Conservation (phyloP, 2,888 invertebrate genomes). For the Drosophila monieri region DNA sequence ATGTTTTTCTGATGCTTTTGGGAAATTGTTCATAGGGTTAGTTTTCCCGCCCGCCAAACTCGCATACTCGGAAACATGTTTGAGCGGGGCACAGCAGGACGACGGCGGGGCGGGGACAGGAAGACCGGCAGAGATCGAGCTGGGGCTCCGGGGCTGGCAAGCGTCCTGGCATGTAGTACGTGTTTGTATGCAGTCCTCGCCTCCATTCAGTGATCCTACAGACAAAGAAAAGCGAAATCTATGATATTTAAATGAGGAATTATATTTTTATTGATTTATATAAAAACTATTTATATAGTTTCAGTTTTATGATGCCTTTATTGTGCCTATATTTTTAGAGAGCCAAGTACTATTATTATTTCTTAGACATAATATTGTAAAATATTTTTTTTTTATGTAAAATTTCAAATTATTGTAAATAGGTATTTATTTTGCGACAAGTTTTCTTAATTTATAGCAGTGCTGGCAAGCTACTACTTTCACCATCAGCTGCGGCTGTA, state of each 20-base stretch:
- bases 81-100: slow-evolving; percentile 26
- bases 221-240: background rate
- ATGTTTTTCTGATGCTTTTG: slow-evolving; percentile 69
- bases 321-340: background rate
- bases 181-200: slow-evolving; percentile 63
- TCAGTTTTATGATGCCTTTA: background rate
- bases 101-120: background rate
- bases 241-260: background rate
- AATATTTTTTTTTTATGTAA: no score
- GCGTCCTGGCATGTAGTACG: slow-evolving; percentile 68
- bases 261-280: background rate
- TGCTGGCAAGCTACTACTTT: slow-evolving; percentile 5
- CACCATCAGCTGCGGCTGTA: slow-evolving; percentile 53
- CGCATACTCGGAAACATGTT: slow-evolving; percentile 36
- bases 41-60: slow-evolving; percentile 46
- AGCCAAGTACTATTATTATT: no score
- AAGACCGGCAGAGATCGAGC: slow-evolving; percentile 14
- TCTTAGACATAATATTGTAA: no score
- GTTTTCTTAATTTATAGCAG: slow-evolving; percentile 13
- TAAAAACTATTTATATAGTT: background rate
- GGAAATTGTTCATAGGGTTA: slow-evolving; percentile 72
- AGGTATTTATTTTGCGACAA: background rate
- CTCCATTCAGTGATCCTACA: slow-evolving; percentile 36
- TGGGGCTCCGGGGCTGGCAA: slow-evolving; percentile 33
- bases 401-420: no score